Base-by-base conservation (phyloP, 1,140 invertebrate genomes). In the Cryptotermes secundus region DNA sequence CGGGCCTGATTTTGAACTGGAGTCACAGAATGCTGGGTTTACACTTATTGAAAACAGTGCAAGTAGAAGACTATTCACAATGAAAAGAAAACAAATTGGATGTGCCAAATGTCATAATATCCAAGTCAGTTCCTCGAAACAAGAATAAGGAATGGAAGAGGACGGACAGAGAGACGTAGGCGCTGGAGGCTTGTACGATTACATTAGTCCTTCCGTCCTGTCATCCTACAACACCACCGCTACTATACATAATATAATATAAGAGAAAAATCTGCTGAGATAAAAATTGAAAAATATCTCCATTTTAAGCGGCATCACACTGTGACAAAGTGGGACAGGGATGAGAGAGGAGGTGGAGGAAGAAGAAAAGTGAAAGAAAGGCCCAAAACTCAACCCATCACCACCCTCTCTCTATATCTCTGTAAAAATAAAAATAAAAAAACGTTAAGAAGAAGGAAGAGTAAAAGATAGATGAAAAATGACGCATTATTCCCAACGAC, bases 231-330 rank as follows among this genome's bases (percentile, higher is more conserved):
- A 4, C n/a, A 26, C 59, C 59, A 6, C 26, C 59, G 12, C n/a
- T n/a, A 72, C 26, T 72, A n/a, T 72, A 72, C 59, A 72, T 72
- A 72, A 72, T n/a, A 72, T 72, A 72, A 72, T 72, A 72, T 72
- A 72, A 72, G 59, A 72, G 45, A 72, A 72, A 72, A 72, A 72
- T 72, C 59, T 72, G 26, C 59, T n/a, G 59, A 82, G 38, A 82
- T 53, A 82, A 82, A 42, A 82, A 82, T 82, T 82, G 81, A 82
- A 82, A 82, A 82, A 82, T 82, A 82, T 82, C 81, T 82, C 81
- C 81, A 82, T 82, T 82, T 82, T 82, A 82, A 82, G 81, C 81
- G 81, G 38, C 81, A 82, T 82, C 81, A 59, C 81, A 59, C 53
- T 59, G 53, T 82, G 81, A 82, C 81, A 82, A 82, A 82, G 81